Conservation (phyloP, 1,140 invertebrate genomes). For the Micrasema minimum region DNA sequence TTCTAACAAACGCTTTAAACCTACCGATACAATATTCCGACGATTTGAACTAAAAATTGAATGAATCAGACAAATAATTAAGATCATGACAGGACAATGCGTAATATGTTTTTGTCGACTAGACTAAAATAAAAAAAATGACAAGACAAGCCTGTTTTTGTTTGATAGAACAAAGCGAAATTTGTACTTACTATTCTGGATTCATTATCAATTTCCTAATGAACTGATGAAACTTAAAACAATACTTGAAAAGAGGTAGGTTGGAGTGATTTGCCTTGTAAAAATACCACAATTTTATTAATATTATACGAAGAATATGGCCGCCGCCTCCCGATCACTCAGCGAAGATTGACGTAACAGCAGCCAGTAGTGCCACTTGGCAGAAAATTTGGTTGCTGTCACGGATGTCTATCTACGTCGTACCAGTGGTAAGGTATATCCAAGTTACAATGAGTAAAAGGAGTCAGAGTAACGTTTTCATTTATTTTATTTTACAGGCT, state of each 20-base stretch:
- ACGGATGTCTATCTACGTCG: conserved; percentile 39
- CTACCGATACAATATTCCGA: not conserved
- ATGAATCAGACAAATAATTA: not conserved
- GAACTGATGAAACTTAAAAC: conserved; percentile 43
- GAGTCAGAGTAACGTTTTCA: not conserved
- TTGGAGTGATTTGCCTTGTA: conserved; percentile 40
- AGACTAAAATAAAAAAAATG: conserved; percentile 40
- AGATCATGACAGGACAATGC: conserved; percentile 35
- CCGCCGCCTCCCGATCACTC: conserved; percentile 43
- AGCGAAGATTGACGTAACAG: conserved; percentile 46
- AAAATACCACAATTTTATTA: conserved; percentile 39
- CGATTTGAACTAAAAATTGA: not conserved
- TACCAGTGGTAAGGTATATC: conserved; percentile 1
- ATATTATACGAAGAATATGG: conserved; percentile 46
- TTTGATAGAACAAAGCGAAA: conserved; percentile 34
- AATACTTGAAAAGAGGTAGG: conserved; percentile 39
- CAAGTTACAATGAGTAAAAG: not conserved
- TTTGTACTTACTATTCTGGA: conserved; percentile 51
- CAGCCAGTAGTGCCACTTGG: conserved; percentile 46
- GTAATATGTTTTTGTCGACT: conserved; percentile 44
- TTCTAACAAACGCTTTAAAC: conserved; percentile 16
- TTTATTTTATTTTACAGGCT: not conserved
- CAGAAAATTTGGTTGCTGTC: conserved; percentile 42
- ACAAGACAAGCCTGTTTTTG: conserved; percentile 46
- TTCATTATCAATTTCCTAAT: conserved; percentile 48